Evolutionary conservation across 2,888 invertebrate genomes (phyloP).

Genomic region (Brenthis daphne): DNA sequence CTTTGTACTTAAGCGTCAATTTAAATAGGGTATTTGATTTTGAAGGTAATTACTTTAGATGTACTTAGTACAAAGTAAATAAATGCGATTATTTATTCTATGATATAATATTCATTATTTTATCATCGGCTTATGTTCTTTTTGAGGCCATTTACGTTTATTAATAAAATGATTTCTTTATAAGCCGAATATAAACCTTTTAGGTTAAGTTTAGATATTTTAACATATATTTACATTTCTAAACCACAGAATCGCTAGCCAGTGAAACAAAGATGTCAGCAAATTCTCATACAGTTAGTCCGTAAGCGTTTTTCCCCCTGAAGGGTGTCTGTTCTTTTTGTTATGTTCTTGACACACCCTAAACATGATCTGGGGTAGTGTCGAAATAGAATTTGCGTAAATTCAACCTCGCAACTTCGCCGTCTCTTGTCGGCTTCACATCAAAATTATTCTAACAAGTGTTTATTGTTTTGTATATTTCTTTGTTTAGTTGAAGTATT

Average conservation of each 20-base stretch:
- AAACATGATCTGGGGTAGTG: conserved; percentile 32
- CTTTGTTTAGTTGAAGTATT: neutral
- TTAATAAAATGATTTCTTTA: too few species aligned
- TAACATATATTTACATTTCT: too few species aligned
- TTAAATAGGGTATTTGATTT: conserved; percentile 23
- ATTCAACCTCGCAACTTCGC: conserved; percentile 32
- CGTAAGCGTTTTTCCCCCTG: conserved; percentile 18
- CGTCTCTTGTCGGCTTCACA: conserved; percentile 7
- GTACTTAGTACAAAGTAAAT: too few species aligned
- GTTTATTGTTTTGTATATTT: conserved; percentile 1
- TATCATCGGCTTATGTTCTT: too few species aligned
- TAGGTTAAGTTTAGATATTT: too few species aligned
- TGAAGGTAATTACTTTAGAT: neutral
- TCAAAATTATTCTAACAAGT: conserved; percentile 2
- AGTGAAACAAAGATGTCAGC: conserved; percentile 24
- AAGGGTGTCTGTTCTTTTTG: conserved; percentile 28
- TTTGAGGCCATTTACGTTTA: too few species aligned
- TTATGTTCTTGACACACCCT: conserved; percentile 32
- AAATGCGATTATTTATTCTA: neutral
- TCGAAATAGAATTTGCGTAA: conserved; percentile 37
- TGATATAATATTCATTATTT: too few species aligned
- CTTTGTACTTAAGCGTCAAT: conserved; percentile 36
- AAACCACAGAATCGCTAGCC: neutral
- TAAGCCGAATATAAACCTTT: too few species aligned
- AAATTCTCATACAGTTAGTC: conserved; percentile 25